These are phyloP conservation scores for Bedellia somnulentella DNA, from an alignment of 2,888 invertebrate genomes.

Conservation along the genomic window DNA sequence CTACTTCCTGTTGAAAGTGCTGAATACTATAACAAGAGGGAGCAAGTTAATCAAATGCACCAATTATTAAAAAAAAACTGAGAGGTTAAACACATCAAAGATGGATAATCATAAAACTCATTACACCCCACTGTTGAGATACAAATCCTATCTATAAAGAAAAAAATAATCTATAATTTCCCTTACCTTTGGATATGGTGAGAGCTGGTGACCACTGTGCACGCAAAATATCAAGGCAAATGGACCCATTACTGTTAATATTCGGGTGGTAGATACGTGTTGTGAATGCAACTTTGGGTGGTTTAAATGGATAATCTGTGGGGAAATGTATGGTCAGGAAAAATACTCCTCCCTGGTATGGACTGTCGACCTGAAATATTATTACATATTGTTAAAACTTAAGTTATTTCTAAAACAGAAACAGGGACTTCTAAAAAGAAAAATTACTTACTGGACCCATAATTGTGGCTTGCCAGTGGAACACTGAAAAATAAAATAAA, in stretches of 20 bases:
- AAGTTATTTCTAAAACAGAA: slow-evolving; percentile 5
- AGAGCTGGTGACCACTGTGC: slow-evolving; percentile 99
- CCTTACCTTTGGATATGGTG: slow-evolving; percentile 98
- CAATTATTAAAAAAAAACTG: no score
- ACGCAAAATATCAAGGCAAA: slow-evolving; percentile 99
- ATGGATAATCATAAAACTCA: no score
- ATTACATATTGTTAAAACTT: background rate
- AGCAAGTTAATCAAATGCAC: no score
- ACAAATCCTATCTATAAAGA: no score
- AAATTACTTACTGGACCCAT: slow-evolving; percentile 95
- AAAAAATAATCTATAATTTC: no score
- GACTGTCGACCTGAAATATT: slow-evolving; percentile 88
- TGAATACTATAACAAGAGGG: no score
- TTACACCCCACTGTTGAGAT: no score
- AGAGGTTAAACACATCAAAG: no score
- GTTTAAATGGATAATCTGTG: slow-evolving; percentile 99
- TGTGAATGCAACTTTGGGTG: slow-evolving; percentile 99
- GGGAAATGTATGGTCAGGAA: slow-evolving; percentile 99
- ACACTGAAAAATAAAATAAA: slow-evolving; percentile 80
- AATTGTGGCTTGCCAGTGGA: slow-evolving; percentile 99
- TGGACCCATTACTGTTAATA: slow-evolving; percentile 99
- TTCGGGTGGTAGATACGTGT: slow-evolving; percentile 99
- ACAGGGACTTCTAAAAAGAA: slow-evolving; percentile 3
- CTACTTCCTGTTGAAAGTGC: no score
- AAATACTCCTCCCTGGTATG: slow-evolving; percentile 99